A percentile compares a stretch with the other conserved stretches of the same genome.
phyloP scores from a whole-genome alignment of 1,140 invertebrate genomes.

The Rhagoletis zephyria region DNA sequence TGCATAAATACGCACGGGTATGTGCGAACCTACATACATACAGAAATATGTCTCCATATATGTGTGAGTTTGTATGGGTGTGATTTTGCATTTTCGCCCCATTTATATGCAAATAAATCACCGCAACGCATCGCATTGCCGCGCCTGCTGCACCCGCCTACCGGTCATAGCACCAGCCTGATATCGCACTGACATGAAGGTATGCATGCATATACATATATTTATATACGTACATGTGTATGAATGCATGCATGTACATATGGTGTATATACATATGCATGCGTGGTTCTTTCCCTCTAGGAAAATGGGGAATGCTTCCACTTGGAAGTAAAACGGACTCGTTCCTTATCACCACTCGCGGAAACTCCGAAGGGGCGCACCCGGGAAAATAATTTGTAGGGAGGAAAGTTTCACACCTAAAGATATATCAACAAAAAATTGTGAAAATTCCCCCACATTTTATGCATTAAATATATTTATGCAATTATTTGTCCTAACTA shows the following conservation, averaged over 20 bases:
- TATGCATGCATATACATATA: not conserved
- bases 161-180: not conserved
- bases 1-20: not conserved
- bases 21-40: not conserved
- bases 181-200: not conserved
- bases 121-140: slow-evolving; percentile 50
- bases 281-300: too few species aligned
- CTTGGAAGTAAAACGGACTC: too few species aligned
- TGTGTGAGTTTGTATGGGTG: slow-evolving; percentile 24
- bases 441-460: too few species aligned
- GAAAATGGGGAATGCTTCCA: too few species aligned
- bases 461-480: too few species aligned
- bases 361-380: too few species aligned
- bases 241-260: not conserved
- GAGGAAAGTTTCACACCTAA: too few species aligned
- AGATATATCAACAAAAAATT: too few species aligned
- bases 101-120: slow-evolving; percentile 72
- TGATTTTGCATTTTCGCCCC: slow-evolving; percentile 62
- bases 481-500: too few species aligned
- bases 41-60: not conserved
- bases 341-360: too few species aligned
- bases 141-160: slow-evolving; percentile 23
- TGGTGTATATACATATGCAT: not conserved
- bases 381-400: too few species aligned
- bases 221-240: not conserved